Base-by-base conservation (phyloP, 2,113 vertebrate genomes). In the Dipodomys merriami region DNA sequence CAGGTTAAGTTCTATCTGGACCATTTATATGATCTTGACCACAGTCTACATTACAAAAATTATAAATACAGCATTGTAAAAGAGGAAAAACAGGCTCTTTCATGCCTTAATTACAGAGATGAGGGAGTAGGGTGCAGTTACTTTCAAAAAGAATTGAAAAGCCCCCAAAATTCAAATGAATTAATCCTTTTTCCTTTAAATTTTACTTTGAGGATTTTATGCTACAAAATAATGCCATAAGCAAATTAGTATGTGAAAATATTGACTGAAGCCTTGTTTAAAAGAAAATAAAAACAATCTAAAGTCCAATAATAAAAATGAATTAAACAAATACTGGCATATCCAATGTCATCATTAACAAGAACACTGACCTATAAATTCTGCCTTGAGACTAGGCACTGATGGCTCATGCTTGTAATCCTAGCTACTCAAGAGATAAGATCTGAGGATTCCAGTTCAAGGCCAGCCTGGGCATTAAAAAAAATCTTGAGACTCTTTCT, bases 141-240 rank as follows among this genome's bases (percentile, higher is more conserved):
- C 49, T 12, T 2, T 12, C 49, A 49, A 49, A 49, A 7, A 1
- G 29, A 23, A 49, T 53, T 65, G 90, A 74, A 35, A 23, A 80
- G 25, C 33, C 91, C 30, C 25, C 91, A 80, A 72, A 87, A 82
- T 73, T 46, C 53, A 88, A 94, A 89, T 60, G 49, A 30, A 86
- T 29, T 89, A 87, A 84, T 12, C 15, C 25, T 83, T 78, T 87
- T n/a, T 79, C 29, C n/a, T 79, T 35, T 46, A 86, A 93, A 91
- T 94, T 83, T 60, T 62, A 92, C 73, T 95, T 84, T 35, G 46
- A 88, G 77, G 33, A 86, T 46, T 74, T 91, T 74, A 57, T 68
- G 13, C 12, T 82, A 76, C 25, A 80, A 91, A 91, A 2, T 53
- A 86, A 78, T 53, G 3, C 4, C 23, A 57, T 18, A 49, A 49